These are phyloP conservation scores for Hormiphora californensis DNA, from an alignment of 37 sponge, comb jelly and placozoan species.

Conservation along the genomic window DNA sequence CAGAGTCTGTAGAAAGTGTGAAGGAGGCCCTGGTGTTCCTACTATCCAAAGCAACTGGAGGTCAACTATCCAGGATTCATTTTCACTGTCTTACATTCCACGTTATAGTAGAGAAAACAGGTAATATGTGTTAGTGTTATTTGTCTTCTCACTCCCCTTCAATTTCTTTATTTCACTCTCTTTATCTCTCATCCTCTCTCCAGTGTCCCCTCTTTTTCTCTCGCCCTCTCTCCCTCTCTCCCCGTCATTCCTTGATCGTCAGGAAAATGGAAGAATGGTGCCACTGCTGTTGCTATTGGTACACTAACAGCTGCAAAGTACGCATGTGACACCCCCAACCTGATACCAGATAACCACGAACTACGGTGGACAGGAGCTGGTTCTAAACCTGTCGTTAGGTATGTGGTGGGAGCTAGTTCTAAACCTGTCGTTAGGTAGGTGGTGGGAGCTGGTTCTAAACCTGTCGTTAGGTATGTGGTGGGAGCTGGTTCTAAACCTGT, in stretches of 20 bases:
- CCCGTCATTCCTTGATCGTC: too few species aligned
- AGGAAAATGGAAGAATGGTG: conserved; percentile 5
- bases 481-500: too few species aligned
- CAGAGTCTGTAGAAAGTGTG: background rate
- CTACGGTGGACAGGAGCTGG: background rate
- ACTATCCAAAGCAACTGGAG: background rate
- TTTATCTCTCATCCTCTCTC: too few species aligned
- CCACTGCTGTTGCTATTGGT: background rate
- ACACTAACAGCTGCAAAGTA: background rate
- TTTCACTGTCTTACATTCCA: background rate
- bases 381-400: background rate
- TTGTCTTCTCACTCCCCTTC: too few species aligned
- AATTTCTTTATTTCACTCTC: too few species aligned
- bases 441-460: too few species aligned
- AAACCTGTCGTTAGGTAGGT: too few species aligned
- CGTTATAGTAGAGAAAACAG: background rate
- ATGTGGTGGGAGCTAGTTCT: too few species aligned
- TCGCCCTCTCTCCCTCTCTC: too few species aligned
- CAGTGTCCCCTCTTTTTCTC: too few species aligned
- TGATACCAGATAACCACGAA: background rate
- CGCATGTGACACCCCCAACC: conserved; percentile 1
- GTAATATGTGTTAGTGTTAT: background rate
- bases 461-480: too few species aligned
- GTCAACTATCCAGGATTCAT: background rate
- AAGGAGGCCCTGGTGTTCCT: background rate